Evolutionary conservation across 2,797 vertebrate species (phyloP).

Genomic region (Tapirus indicus): DNA sequence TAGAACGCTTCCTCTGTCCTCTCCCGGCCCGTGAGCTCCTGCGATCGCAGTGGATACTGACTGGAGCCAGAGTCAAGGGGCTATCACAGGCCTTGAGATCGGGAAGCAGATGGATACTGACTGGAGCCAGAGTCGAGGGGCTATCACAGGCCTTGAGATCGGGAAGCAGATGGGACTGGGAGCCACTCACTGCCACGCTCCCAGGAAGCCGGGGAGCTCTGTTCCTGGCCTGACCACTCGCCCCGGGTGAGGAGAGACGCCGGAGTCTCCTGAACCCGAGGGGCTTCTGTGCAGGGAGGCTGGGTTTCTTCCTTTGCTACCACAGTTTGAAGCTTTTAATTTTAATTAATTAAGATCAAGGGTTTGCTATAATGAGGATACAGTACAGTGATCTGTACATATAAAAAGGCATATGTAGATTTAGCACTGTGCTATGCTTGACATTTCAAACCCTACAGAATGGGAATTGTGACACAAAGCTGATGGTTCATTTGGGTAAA

Average conservation of each 20-base stretch:
- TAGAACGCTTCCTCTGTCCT: rapidly evolving
- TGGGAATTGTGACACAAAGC: rapidly evolving
- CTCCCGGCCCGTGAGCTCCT: background rate
- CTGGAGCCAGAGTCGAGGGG: background rate
- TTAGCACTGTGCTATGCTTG: rapidly evolving
- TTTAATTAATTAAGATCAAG: background rate
- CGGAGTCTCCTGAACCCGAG: background rate
- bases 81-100: background rate
- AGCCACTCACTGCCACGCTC: rapidly evolving
- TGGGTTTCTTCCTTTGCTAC: background rate
- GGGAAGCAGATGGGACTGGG: rapidly evolving
- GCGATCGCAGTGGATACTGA: rapidly evolving
- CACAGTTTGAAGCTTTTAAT: background rate
- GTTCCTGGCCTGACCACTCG: background rate
- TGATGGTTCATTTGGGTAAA: rapidly evolving
- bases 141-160: background rate
- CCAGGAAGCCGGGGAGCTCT: rapidly evolving
- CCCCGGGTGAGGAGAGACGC: rapidly evolving
- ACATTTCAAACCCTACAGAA: background rate
- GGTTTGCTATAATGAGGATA: rapidly evolving
- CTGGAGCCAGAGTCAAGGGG: background rate
- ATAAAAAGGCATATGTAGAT: rapidly evolving
- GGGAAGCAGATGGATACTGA: rapidly evolving
- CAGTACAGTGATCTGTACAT: rapidly evolving
- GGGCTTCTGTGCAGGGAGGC: rapidly evolving